Evolutionary conservation across 2,888 invertebrate species (phyloP).

Genomic region (Eudemis profundana): DNA sequence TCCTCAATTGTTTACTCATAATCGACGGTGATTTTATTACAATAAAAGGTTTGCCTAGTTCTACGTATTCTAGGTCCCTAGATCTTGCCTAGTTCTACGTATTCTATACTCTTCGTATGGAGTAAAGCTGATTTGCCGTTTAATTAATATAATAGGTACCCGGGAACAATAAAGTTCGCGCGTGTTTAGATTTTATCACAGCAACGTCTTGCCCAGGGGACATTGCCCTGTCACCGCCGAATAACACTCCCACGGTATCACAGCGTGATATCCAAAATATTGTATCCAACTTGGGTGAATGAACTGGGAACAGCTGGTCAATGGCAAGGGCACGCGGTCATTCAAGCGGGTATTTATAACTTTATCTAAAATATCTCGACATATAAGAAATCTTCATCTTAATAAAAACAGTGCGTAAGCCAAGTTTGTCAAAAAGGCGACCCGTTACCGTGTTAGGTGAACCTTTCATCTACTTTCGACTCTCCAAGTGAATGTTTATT

Average conservation of each 20-base stretch:
- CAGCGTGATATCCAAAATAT: conserved; percentile 34
- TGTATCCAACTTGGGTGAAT: conserved; percentile 38
- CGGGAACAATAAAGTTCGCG: conserved; percentile 15
- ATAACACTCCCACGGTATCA: conserved; percentile 31
- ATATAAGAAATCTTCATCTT: conserved; percentile 6
- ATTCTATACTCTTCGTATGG: not conserved
- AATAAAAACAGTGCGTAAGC: not conserved
- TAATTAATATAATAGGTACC: not conserved
- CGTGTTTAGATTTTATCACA: conserved; percentile 4
- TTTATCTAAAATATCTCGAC: conserved; percentile 36
- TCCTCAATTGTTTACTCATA: too few relatives aligned
- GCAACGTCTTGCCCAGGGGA: not conserved
- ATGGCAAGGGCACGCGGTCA: conserved; percentile 50
- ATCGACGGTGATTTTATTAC: too few relatives aligned
- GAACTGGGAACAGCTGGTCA: conserved; percentile 43
- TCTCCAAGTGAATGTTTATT: too few relatives aligned
- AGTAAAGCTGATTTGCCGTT: not conserved
- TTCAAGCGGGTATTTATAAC: conserved; percentile 46
- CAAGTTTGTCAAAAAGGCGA: not conserved
- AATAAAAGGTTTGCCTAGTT: too few relatives aligned
- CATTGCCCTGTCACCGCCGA: conserved; percentile 29
- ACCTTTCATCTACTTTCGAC: too few relatives aligned
- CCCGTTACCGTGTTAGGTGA: too few relatives aligned
- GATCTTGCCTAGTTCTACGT: not conserved
- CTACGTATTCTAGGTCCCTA: too few relatives aligned